Conservation (phyloP, 2,797 vertebrate species). For the Chaunax sp. region DNA sequence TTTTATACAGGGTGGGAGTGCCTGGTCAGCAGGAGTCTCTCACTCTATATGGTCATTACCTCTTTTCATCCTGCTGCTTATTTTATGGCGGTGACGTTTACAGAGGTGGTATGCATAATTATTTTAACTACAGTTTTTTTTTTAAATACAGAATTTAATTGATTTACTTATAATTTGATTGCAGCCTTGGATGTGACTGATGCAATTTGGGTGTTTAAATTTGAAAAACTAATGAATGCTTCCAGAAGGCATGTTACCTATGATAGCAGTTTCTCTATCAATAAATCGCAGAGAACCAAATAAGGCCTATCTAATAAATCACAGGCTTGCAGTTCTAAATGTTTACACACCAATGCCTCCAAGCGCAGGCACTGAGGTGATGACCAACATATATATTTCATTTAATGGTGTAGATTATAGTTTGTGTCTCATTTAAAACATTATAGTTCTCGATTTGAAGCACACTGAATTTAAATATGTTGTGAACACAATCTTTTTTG, state of each 20-base stretch:
- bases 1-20: slow-evolving; percentile 58
- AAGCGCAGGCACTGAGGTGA: neutral
- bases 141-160: neutral
- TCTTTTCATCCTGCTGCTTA: slow-evolving; percentile 35
- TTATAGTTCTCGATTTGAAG: neutral
- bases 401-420: neutral
- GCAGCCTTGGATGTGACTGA: neutral
- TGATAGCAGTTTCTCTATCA: no score
- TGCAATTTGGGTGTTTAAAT: neutral
- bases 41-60: slow-evolving; percentile 56
- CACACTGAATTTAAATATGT: neutral
- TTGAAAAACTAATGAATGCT: neutral
- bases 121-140: slow-evolving; percentile 1
- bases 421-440: neutral
- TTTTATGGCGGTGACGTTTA: slow-evolving; percentile 24
- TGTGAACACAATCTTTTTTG: neutral
- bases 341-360: slow-evolving; percentile 5
- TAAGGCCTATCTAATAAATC: neutral
- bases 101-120: neutral
- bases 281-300: neutral
- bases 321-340: neutral
- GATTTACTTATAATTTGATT: neutral
- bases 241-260: neutral
- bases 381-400: neutral
- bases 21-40: slow-evolving; percentile 41